Base-by-base conservation (phyloP, 1,140 invertebrate genomes). In the Calephelis virginiensis region DNA sequence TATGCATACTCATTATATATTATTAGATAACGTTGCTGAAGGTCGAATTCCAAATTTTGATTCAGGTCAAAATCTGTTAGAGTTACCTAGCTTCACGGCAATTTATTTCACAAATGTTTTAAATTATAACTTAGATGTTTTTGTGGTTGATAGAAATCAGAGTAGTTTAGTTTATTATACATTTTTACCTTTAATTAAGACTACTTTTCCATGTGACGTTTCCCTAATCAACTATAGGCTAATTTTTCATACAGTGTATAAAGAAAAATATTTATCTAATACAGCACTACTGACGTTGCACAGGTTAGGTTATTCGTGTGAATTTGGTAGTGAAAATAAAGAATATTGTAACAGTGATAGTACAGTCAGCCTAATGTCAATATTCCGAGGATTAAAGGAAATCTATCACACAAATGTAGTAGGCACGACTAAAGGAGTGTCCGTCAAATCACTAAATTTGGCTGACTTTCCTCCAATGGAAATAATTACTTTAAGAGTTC, bases 1-100 rank as follows among this genome's bases (percentile, higher is more conserved):
- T 0, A 89, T 94, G 0, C 94, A 96, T 56, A 95, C 95, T 71
- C 97, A 97, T 80, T 96, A 95, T 93, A 78, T 99, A 9, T 80
- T 98, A 0, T 78, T 98, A 0, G 97, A 98, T 86, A 93, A 94
- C 61, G 83, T 94, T 5, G 71, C 78, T 0, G 82, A 89, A 8
- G 14, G 63, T 1, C 37, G 49, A 7, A 70, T 66, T n/a, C 38
- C 50, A 11, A 50, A 70, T 77, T 46, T 49, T 14, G 40, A 70
- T 76, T 49, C 67, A 46, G 40, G 68, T 76, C 49, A 67, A 48
- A 8, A 76, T 74, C 59, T 80, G 90, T 45, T 28, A 11, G 76
- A 83, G 64, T 77, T 92, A 48, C 91, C 91, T 10, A 96, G 96
- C 17, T 82, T 95, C n/a, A 92, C 94, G 48, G 94, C 95, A 0